Percentiles rank a stretch among this genome's conserved stretches.
Evolutionary conservation across 2,888 invertebrate genomes (phyloP).

Genomic region (Ceriagrion tenellum): DNA sequence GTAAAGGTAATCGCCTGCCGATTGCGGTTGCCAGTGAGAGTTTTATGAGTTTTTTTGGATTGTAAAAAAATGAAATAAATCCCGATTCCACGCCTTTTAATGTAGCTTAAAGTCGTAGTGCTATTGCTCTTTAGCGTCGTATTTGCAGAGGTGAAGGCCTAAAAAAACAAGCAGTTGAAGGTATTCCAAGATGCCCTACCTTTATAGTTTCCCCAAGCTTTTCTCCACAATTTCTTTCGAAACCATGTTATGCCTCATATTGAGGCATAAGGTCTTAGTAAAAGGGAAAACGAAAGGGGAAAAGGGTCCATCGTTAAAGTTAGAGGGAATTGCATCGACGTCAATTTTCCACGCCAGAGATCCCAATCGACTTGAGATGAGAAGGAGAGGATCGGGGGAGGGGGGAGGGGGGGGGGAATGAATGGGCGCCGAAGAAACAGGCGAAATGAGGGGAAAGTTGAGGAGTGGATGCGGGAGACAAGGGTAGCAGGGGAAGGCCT

Average conservation of each 20-base stretch:
- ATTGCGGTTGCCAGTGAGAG: too few relatives aligned
- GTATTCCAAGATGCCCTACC: neutral
- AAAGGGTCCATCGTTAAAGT: slow-evolving; percentile 9
- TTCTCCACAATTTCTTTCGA: neutral
- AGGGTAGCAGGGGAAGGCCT: neutral
- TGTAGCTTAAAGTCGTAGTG: too few relatives aligned
- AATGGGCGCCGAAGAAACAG: neutral
- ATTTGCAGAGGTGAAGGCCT: too few relatives aligned
- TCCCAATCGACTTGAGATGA: slow-evolving; percentile 60
- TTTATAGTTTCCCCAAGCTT: neutral
- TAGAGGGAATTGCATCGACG: slow-evolving; percentile 43
- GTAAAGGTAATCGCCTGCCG: too few relatives aligned
- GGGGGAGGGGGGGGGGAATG: neutral
- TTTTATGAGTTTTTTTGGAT: too few relatives aligned
- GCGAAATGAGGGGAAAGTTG: neutral
- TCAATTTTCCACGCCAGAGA: slow-evolving; percentile 59
- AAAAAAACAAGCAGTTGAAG: neutral
- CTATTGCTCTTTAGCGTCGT: too few relatives aligned
- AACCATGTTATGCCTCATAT: neutral
- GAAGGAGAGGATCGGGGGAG: neutral
- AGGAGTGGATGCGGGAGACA: neutral
- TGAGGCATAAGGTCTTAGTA: neutral
- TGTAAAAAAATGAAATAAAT: too few relatives aligned
- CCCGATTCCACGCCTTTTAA: too few relatives aligned
- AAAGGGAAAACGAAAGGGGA: neutral